Conservation (phyloP, 2,113 vertebrate genomes). For the Austrofundulus limnaeus region DNA sequence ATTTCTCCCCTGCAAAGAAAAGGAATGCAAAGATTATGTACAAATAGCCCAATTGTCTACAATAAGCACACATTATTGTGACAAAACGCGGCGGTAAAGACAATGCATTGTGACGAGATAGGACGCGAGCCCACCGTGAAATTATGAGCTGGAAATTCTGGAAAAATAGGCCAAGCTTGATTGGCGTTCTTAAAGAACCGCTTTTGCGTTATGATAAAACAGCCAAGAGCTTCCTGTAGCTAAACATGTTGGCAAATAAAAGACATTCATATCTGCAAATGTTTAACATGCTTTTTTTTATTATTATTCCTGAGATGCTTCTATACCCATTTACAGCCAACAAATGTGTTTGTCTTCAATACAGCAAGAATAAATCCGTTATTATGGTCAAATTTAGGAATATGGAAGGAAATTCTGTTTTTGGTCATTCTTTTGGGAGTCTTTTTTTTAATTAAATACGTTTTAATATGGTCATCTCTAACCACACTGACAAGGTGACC, state of each 20-base stretch:
- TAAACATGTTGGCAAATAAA: conserved; percentile 23
- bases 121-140: conserved; percentile 35
- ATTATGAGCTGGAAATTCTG: conserved; percentile 28
- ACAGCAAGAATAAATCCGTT: background rate
- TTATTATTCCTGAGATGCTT: too few species aligned
- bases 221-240: background rate
- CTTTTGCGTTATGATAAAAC: conserved; percentile 17
- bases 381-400: conserved; percentile 9
- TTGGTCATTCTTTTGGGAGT: background rate
- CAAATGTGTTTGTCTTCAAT: background rate
- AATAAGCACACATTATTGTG: conserved; percentile 30
- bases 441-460: conserved; percentile 5
- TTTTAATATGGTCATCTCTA: background rate
- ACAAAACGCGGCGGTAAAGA: conserved; percentile 36
- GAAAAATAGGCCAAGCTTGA: conserved; percentile 67
- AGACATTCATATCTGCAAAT: conserved; percentile 6
- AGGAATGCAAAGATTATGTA: conserved; percentile 60
- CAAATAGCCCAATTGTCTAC: conserved; percentile 52
- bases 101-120: conserved; percentile 37
- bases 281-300: too few species aligned
- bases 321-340: background rate
- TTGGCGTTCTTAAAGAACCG: conserved; percentile 54
- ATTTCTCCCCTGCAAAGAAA: conserved; percentile 35
- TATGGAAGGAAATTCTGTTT: background rate
- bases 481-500: background rate